Conservation (phyloP, 2,888 invertebrate species). For the Harpalus rufipes region DNA sequence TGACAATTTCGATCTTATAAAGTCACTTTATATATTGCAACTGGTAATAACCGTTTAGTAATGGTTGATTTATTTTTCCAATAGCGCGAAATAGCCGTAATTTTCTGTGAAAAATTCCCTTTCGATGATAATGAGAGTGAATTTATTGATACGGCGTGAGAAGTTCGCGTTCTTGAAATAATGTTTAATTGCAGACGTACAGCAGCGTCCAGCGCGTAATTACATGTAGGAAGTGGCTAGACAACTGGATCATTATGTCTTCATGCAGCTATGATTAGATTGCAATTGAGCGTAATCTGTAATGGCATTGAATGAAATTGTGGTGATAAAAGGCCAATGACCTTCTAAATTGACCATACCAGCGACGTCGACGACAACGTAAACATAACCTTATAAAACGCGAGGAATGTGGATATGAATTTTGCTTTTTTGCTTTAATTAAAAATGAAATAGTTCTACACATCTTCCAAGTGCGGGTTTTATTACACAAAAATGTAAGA, state of each 20-base stretch:
- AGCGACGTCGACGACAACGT: not conserved
- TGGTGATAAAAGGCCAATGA: constrained; percentile 54
- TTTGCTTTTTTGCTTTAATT: too few species aligned
- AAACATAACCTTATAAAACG: constrained; percentile 20
- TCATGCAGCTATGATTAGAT: constrained; percentile 58
- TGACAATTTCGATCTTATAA: too few species aligned
- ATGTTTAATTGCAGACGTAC: constrained; percentile 44
- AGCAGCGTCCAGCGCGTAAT: constrained; percentile 23
- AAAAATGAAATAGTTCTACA: too few species aligned
- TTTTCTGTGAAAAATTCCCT: not conserved
- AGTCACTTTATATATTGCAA: too few species aligned
- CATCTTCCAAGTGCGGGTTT: too few species aligned
- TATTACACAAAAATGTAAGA: too few species aligned
- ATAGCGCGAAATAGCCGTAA: not conserved
- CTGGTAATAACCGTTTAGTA: not conserved
- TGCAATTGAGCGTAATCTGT: constrained; percentile 58
- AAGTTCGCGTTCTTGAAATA: constrained; percentile 9
- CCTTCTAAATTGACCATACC: constrained; percentile 49
- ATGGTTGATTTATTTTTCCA: too few species aligned
- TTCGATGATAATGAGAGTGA: constrained; percentile 6
- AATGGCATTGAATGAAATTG: constrained; percentile 58
- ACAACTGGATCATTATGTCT: constrained; percentile 59
- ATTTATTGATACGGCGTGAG: constrained; percentile 43
- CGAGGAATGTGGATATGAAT: too few species aligned
- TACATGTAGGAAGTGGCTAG: constrained; percentile 51